A percentile compares a stretch with the other conserved stretches of the same genome.
These are phyloP conservation scores for Leucophora obtusa DNA, from an alignment of 2,888 invertebrate genomes.

Conservation along the genomic window DNA sequence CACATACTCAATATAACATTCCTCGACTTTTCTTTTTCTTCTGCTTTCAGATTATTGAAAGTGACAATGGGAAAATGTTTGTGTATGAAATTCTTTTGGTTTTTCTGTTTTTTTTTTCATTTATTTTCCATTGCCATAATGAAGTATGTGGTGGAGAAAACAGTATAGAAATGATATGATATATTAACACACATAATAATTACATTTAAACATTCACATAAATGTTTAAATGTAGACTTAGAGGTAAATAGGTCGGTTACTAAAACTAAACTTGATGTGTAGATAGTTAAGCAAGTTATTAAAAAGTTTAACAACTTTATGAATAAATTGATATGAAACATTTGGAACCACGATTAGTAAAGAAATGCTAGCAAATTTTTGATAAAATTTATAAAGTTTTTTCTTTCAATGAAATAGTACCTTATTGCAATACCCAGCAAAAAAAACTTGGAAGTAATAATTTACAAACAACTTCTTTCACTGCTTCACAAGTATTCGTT, in stretches of 20 bases:
- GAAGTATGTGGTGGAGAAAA: constrained; percentile 8
- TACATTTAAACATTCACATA: neutral
- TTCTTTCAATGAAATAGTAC: no score
- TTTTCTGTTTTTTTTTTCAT: constrained; percentile 3
- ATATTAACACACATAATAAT: constrained; percentile 54
- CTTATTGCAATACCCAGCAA: no score
- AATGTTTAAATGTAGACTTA: constrained; percentile 47
- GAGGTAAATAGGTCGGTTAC: constrained; percentile 59
- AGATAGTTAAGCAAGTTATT: no score
- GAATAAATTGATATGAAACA: no score
- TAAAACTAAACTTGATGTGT: constrained; percentile 34
- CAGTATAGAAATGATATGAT: constrained; percentile 31
- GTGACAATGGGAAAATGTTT: constrained; percentile 63
- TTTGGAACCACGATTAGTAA: no score
- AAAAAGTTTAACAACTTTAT: no score
- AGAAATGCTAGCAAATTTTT: no score
- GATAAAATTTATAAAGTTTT: no score
- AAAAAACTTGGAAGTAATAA: no score
- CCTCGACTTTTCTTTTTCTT: constrained; percentile 15
- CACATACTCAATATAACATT: constrained; percentile 39
- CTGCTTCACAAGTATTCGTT: no score
- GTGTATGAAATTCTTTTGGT: constrained; percentile 10
- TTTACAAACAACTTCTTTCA: no score
- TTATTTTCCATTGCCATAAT: constrained; percentile 32
- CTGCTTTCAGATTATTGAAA: constrained; percentile 53